Conservation (phyloP, 2,113 vertebrate genomes). For the Uria lomvia region DNA sequence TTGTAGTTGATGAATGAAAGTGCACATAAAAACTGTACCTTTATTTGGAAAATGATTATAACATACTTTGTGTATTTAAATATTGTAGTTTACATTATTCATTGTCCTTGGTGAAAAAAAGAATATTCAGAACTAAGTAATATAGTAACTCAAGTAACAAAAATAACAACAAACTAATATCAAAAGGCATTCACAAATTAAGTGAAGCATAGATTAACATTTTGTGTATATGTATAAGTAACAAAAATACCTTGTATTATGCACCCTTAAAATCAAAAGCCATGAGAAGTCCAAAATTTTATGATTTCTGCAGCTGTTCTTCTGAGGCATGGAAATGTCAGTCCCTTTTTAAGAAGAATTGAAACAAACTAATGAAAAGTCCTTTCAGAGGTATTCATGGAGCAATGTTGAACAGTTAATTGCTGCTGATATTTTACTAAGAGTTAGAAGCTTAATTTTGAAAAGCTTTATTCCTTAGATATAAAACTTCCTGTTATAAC, state of each 20-base stretch:
- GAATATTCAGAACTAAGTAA: background rate
- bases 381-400: background rate
- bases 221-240: background rate
- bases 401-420: background rate
- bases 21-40: background rate
- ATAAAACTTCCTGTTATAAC: background rate
- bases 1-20: background rate
- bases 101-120: background rate
- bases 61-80: background rate
- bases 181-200: background rate
- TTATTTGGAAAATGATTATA: background rate
- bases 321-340: background rate
- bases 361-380: background rate
- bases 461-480: background rate
- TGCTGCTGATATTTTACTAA: background rate
- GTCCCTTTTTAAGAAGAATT: background rate
- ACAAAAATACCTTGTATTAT: background rate
- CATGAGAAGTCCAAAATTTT: background rate
- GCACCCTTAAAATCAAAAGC: background rate
- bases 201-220: background rate
- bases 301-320: background rate
- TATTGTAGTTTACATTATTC: background rate
- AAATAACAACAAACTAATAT: background rate
- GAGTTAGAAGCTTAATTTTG: background rate
- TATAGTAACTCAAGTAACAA: background rate